These are phyloP conservation scores for Gordius sp. DNA, from an alignment of 2,888 invertebrate species.

Conservation along the genomic window DNA sequence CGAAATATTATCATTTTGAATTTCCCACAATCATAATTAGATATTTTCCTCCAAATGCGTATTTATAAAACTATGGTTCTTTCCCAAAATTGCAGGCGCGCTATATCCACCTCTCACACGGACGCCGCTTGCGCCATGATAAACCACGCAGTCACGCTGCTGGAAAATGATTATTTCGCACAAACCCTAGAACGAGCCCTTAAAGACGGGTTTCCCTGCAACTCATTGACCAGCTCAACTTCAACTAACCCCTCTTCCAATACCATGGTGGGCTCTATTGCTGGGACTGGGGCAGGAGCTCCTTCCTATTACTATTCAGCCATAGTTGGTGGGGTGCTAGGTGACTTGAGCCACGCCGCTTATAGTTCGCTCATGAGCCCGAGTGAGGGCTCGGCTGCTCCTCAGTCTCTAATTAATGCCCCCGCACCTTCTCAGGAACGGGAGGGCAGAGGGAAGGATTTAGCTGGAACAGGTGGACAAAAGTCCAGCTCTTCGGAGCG, in stretches of 20 bases:
- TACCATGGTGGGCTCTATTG: too few relatives aligned
- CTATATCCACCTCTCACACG: neutral
- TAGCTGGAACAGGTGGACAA: too few relatives aligned
- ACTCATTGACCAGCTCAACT: neutral
- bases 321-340: neutral
- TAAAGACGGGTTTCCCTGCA: neutral
- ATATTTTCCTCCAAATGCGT: too few relatives aligned
- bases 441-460: too few relatives aligned
- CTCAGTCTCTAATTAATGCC: too few relatives aligned
- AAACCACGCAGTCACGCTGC: neutral
- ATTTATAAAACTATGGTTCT: too few relatives aligned
- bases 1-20: too few relatives aligned
- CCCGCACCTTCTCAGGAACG: too few relatives aligned
- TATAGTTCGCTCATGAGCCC: constrained; percentile 7
- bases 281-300: neutral
- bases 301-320: neutral
- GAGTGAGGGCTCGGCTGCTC: too few relatives aligned
- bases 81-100: too few relatives aligned
- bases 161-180: neutral
- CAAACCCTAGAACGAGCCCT: neutral
- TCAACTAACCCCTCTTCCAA: neutral
- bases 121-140: neutral
- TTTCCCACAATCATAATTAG: too few relatives aligned
- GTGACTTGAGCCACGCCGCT: constrained; percentile 8
- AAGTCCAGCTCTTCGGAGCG: too few relatives aligned